A percentile compares a stretch with the other conserved stretches of the same genome.
phyloP scores from a whole-genome alignment of 2,113 vertebrate genomes.

The Indicator maculatus region DNA sequence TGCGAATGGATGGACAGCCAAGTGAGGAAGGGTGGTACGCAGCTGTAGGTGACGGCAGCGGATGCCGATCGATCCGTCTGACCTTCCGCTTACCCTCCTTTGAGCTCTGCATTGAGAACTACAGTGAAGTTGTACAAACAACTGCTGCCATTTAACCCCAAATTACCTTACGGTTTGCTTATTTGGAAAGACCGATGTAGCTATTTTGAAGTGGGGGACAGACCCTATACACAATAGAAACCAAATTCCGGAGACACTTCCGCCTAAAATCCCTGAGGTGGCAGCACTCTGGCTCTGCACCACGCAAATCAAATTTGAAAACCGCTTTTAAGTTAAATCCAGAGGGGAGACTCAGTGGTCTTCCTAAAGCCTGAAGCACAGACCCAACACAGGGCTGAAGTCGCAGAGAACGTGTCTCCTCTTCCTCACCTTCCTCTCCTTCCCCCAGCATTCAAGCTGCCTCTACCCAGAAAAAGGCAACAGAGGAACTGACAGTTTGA shows the following conservation, averaged over 20 bases:
- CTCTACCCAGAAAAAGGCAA: not conserved
- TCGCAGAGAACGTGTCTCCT: fast-evolving
- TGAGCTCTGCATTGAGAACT: fast-evolving
- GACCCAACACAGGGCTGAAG: not conserved
- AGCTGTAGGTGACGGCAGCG: fast-evolving
- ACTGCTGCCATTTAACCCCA: too few relatives aligned
- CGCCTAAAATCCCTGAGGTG: too few relatives aligned
- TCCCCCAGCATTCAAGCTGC: not conserved
- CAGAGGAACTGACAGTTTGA: not conserved
- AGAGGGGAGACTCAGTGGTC: fast-evolving
- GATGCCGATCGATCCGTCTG: fast-evolving
- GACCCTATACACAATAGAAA: too few relatives aligned
- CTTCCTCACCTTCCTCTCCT: not conserved
- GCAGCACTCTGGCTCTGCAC: not conserved
- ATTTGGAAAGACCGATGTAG: too few relatives aligned
- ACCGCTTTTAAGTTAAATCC: not conserved
- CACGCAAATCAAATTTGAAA: not conserved
- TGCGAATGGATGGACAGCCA: fast-evolving
- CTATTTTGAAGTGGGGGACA: too few relatives aligned
- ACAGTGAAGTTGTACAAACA: fast-evolving
- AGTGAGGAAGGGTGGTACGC: fast-evolving
- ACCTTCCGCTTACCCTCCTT: too few relatives aligned
- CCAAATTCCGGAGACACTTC: too few relatives aligned
- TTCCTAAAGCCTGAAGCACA: not conserved
- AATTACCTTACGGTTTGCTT: too few relatives aligned